Percentiles rank a stretch among this genome's conserved stretches.
These are phyloP conservation scores for Brachionus calyciflorus DNA, from an alignment of 1,140 invertebrate genomes.

Conservation along the genomic window DNA sequence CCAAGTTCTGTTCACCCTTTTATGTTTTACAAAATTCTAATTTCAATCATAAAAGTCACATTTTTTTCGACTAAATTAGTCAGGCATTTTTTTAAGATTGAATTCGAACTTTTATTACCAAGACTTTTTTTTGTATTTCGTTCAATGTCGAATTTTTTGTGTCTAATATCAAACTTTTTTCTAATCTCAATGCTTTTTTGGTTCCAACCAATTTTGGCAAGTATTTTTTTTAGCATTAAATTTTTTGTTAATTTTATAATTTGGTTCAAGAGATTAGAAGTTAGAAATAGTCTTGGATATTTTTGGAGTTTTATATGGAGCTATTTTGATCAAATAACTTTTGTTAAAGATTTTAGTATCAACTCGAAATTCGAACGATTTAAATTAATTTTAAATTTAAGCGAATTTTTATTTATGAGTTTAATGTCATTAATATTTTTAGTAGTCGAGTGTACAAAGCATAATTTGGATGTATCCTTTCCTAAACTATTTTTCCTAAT, in stretches of 20 bases:
- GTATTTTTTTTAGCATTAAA: not conserved
- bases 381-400: not conserved
- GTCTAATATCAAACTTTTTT: not conserved
- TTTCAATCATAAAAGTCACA: not conserved
- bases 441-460: not conserved
- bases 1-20: not conserved
- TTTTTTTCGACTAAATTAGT: not conserved
- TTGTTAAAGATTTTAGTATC: constrained; percentile 9
- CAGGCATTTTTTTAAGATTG: not conserved
- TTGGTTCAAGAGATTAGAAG: not conserved
- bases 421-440: not conserved
- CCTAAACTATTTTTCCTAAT: not conserved
- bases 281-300: not conserved
- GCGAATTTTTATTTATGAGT: constrained; percentile 4
- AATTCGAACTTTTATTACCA: not conserved
- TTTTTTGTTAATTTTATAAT: not conserved
- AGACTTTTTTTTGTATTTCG: not conserved
- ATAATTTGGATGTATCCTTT: no score
- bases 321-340: not conserved
- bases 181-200: not conserved
- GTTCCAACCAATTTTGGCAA: not conserved
- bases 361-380: not conserved
- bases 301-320: constrained; percentile 15
- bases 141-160: constrained; percentile 32
- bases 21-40: not conserved